These are phyloP conservation scores for Morinoia aosen DNA, from an alignment of 2,888 invertebrate species.

Conservation along the genomic window DNA sequence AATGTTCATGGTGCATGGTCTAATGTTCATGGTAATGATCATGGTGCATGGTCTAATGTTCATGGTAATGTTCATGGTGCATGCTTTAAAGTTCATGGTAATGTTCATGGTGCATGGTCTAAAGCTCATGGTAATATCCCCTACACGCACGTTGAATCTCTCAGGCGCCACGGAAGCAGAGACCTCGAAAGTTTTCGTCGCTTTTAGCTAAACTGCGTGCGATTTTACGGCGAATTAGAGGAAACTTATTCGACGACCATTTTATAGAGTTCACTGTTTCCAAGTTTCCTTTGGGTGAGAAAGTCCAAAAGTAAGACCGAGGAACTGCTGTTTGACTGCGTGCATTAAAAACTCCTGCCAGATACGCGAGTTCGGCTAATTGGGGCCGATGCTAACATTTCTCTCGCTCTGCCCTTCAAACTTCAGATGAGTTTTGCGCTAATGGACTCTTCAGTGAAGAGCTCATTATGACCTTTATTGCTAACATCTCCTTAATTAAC, in stretches of 20 bases:
- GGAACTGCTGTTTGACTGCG: neutral
- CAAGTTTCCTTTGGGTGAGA: neutral
- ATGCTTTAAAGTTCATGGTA: too few relatives aligned
- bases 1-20: too few relatives aligned
- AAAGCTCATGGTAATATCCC: too few relatives aligned
- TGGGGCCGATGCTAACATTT: neutral
- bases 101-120: too few relatives aligned
- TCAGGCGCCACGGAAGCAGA: neutral
- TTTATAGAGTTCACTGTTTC: neutral
- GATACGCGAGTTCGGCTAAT: neutral
- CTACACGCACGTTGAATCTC: neutral
- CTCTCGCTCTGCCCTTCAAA: neutral
- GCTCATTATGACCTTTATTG: neutral
- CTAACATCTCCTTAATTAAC: neutral
- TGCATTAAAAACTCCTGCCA: neutral
- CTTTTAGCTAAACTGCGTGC: neutral
- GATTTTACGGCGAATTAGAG: neutral
- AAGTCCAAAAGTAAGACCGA: neutral
- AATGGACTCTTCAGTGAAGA: constrained; percentile 2
- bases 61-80: too few relatives aligned
- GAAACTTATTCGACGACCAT: neutral
- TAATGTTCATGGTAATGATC: too few relatives aligned
- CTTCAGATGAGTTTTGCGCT: constrained; percentile 2
- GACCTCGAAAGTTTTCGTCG: neutral
- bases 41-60: too few relatives aligned